Percentiles rank a stretch among this genome's conserved stretches.
Conservation (phyloP, 1,140 invertebrate genomes). For the Daktulosphaira vitifoliae region DNA sequence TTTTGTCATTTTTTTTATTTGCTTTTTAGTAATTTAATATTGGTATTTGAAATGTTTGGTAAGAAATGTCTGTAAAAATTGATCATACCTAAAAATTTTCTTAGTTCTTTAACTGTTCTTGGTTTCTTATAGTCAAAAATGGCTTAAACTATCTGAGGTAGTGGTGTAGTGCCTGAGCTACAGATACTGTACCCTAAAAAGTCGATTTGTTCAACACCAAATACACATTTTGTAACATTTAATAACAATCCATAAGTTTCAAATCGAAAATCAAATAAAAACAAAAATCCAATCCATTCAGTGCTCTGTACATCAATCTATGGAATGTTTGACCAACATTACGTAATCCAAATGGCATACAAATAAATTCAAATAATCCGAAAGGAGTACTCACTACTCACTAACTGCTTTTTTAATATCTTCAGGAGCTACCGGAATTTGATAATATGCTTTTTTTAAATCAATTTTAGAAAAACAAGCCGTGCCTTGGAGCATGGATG, state of each 20-base stretch:
- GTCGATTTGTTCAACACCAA: conserved; percentile 32
- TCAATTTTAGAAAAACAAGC: conserved; percentile 46
- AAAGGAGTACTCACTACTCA: conserved; percentile 42
- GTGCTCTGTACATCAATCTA: conserved; percentile 43
- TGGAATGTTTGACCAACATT: conserved; percentile 46
- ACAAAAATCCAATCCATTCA: conserved; percentile 37
- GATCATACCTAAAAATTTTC: conserved; percentile 44
- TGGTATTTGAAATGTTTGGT: conserved; percentile 37
- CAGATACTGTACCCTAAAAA: conserved; percentile 41
- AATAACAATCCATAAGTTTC: conserved; percentile 10
- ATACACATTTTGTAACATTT: conserved; percentile 37
- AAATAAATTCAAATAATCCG: conserved; percentile 41
- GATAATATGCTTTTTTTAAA: conserved; percentile 47
- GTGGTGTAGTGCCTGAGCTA: too few relatives aligned
- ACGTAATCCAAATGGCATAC: conserved; percentile 45
- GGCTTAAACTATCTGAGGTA: conserved; percentile 7
- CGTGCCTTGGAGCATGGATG: conserved; percentile 38
- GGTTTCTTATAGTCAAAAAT: conserved; percentile 20
- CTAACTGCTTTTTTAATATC: conserved; percentile 42
- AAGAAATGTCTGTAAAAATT: too few relatives aligned
- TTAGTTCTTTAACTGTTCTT: conserved; percentile 13
- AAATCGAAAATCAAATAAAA: conserved; percentile 28
- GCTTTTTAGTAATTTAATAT: conserved; percentile 37
- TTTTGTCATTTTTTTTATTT: conserved; percentile 39
- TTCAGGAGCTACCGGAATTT: conserved; percentile 41